Evolutionary conservation across 2,113 vertebrate species (phyloP).

Genomic region (Hoplias malabaricus): DNA sequence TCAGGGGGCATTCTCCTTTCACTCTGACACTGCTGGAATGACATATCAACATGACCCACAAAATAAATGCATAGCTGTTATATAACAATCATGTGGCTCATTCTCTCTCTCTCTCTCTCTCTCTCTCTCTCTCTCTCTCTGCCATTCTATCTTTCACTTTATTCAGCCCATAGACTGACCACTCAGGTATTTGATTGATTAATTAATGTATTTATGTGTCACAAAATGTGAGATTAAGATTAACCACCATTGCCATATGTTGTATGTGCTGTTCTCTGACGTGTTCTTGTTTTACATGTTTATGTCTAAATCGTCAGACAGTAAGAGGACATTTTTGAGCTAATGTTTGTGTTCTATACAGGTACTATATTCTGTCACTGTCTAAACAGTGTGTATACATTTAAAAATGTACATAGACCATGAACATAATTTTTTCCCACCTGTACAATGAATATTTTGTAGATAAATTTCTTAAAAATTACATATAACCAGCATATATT

Average conservation of each 20-base stretch:
- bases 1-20: constrained; percentile 67
- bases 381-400: too few relatives aligned
- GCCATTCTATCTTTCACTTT: too few relatives aligned
- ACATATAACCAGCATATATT: too few relatives aligned
- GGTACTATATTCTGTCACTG: too few relatives aligned
- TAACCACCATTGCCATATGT: neutral
- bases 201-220: too few relatives aligned
- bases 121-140: too few relatives aligned
- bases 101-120: neutral
- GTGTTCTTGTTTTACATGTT: neutral
- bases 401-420: too few relatives aligned
- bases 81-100: constrained; percentile 30
- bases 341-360: too few relatives aligned
- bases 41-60: constrained; percentile 64
- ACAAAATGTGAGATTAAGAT: neutral
- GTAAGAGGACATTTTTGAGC: too few relatives aligned
- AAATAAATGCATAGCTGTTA: constrained; percentile 51
- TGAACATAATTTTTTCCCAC: too few relatives aligned
- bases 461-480: too few relatives aligned
- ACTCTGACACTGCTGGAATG: constrained; percentile 61
- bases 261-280: neutral
- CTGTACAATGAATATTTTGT: too few relatives aligned
- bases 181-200: constrained; percentile 4
- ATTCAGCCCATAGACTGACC: constrained; percentile 6
- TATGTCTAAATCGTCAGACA: neutral